A percentile compares a stretch with the other conserved stretches of the same genome.
These are phyloP conservation scores for Tapirus indicus DNA, from an alignment of 2,797 vertebrate genomes.

Conservation along the genomic window DNA sequence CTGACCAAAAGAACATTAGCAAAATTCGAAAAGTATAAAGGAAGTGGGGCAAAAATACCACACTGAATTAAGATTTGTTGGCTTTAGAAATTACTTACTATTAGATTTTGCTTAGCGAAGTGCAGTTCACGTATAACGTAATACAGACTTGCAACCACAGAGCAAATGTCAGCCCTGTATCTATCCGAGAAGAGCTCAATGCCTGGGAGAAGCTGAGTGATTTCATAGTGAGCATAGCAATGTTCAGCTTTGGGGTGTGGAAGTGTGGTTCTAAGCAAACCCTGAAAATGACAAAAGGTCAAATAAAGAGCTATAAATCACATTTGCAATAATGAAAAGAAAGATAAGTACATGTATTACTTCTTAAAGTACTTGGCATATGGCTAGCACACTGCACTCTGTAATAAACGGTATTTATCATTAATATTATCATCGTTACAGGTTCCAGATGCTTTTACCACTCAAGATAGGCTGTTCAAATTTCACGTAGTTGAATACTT, in stretches of 20 bases:
- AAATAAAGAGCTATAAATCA: not conserved
- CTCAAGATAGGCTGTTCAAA: constrained; percentile 5
- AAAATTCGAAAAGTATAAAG: not conserved
- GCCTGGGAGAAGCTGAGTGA: constrained; percentile 92
- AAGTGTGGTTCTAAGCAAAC: constrained; percentile 93
- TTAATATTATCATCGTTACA: not conserved
- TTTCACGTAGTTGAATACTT: not conserved
- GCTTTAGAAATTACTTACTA: constrained; percentile 88
- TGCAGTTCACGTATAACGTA: constrained; percentile 95
- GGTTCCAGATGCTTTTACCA: not conserved
- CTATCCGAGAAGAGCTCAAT: constrained; percentile 94
- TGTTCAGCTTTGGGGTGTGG: constrained; percentile 91
- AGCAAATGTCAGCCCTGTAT: constrained; percentile 89
- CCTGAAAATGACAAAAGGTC: constrained; percentile 87
- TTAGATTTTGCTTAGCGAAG: constrained; percentile 91
- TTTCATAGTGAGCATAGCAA: constrained; percentile 91
- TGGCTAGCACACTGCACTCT: not conserved
- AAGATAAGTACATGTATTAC: not conserved
- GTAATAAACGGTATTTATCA: not conserved
- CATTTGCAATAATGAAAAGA: not conserved
- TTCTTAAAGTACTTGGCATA: not conserved
- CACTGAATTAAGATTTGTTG: not conserved
- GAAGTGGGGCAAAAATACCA: not conserved
- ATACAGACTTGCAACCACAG: constrained; percentile 91
- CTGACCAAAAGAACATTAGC: not conserved